Conservation (phyloP, 92 coral and sea anemone genomes). For the Muricea muricata region DNA sequence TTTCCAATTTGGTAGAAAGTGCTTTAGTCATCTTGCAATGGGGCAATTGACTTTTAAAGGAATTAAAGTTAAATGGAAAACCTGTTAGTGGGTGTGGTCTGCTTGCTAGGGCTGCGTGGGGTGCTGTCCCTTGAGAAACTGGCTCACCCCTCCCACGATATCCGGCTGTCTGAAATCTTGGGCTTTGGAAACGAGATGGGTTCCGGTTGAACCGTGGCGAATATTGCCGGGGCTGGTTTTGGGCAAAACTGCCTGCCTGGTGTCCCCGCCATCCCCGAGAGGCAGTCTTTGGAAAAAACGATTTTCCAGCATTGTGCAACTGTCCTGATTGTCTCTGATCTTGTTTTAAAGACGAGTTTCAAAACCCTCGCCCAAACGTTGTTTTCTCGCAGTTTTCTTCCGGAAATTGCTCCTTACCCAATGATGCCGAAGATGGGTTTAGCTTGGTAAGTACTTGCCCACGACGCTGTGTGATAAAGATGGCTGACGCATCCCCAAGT, state of each 20-base stretch:
- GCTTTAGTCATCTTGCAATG: constrained; percentile 25
- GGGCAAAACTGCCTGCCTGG: constrained; percentile 31
- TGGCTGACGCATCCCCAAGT: constrained; percentile 38
- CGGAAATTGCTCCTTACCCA: constrained; percentile 62
- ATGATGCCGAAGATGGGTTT: constrained; percentile 44
- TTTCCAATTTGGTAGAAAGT: constrained; percentile 28
- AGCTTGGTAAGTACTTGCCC: constrained; percentile 18
- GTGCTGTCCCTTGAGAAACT: too few species aligned
- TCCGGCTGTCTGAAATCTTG: neutral
- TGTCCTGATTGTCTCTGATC: constrained; percentile 48
- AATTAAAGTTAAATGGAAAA: constrained; percentile 15
- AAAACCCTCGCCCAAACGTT: constrained; percentile 61
- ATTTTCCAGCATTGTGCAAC: constrained; percentile 30
- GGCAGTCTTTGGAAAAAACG: constrained; percentile 35
- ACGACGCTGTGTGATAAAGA: constrained; percentile 33
- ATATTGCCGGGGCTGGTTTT: neutral
- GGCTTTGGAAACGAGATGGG: neutral
- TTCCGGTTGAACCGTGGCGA: neutral
- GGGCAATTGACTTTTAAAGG: neutral
- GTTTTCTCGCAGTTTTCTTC: constrained; percentile 63
- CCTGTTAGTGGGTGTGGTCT: constrained; percentile 30
- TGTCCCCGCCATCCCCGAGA: constrained; percentile 33
- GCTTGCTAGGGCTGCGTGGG: neutral
- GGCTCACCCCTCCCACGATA: constrained; percentile 3
- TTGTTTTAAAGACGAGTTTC: constrained; percentile 35